Conservation (phyloP, 2,113 vertebrate genomes). For the Todiramphus chloris region DNA sequence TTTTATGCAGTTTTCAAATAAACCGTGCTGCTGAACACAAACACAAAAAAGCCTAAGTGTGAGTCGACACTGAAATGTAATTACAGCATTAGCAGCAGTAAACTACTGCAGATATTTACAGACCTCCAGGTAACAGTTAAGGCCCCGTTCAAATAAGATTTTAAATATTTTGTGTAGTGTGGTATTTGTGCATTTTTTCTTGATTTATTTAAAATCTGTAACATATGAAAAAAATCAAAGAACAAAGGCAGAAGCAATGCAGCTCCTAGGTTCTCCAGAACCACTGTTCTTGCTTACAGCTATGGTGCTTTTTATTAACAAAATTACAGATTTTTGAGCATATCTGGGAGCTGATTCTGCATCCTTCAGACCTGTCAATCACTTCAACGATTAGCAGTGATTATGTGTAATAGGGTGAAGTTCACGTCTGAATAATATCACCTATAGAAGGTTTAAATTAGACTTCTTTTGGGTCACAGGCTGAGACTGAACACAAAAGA, state of each 20-base stretch:
- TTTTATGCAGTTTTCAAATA: constrained; percentile 64
- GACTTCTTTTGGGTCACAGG: background rate
- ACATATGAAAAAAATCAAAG: background rate
- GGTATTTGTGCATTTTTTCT: constrained; percentile 43
- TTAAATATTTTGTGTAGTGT: constrained; percentile 24
- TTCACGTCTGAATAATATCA: background rate
- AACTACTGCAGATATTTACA: constrained; percentile 61
- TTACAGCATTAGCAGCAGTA: constrained; percentile 47
- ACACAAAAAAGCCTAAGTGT: constrained; percentile 42
- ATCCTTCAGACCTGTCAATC: background rate
- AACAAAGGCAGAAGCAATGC: constrained; percentile 39
- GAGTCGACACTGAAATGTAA: constrained; percentile 43
- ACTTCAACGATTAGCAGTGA: background rate
- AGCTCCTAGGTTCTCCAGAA: background rate
- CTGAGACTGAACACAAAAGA: background rate
- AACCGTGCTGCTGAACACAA: constrained; percentile 43
- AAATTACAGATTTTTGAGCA: background rate
- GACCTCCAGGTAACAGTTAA: constrained; percentile 40
- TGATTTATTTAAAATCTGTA: constrained; percentile 55
- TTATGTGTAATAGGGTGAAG: background rate
- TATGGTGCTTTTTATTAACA: background rate
- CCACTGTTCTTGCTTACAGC: background rate
- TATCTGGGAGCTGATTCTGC: background rate
- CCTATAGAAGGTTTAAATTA: background rate
- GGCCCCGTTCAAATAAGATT: constrained; percentile 33